These are phyloP conservation scores for Alouatta palliata DNA, from an alignment of 2,113 vertebrate genomes.

Conservation along the genomic window DNA sequence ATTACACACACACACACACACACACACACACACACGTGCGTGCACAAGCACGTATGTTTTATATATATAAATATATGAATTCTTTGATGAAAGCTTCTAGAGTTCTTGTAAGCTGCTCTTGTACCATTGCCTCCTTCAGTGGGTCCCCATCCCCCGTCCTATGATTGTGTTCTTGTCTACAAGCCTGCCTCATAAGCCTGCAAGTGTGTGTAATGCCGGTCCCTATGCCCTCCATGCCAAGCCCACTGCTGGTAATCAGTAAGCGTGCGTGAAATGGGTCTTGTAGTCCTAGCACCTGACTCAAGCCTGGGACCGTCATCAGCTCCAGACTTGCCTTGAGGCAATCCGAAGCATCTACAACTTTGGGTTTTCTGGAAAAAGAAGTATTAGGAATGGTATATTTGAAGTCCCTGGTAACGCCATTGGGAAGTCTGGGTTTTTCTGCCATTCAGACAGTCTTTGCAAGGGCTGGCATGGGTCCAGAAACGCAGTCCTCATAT, in stretches of 20 bases:
- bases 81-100: background rate
- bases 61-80: background rate
- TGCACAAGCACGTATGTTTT: background rate
- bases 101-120: constrained; percentile 2
- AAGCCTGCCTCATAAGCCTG: background rate
- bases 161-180: background rate
- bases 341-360: background rate
- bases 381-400: background rate
- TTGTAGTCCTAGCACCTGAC: background rate
- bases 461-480: background rate
- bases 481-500: background rate
- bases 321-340: background rate
- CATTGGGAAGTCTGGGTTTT: background rate
- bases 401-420: background rate
- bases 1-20: background rate
- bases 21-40: background rate
- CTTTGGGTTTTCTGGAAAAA: background rate
- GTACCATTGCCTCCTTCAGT: background rate
- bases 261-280: background rate
- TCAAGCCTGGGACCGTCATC: background rate
- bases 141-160: background rate
- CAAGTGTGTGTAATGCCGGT: background rate
- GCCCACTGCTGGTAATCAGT: background rate
- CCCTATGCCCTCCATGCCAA: background rate
- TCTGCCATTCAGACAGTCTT: background rate